These are phyloP conservation scores for Augochlora pura DNA, from an alignment of 1,140 invertebrate genomes.

Conservation along the genomic window DNA sequence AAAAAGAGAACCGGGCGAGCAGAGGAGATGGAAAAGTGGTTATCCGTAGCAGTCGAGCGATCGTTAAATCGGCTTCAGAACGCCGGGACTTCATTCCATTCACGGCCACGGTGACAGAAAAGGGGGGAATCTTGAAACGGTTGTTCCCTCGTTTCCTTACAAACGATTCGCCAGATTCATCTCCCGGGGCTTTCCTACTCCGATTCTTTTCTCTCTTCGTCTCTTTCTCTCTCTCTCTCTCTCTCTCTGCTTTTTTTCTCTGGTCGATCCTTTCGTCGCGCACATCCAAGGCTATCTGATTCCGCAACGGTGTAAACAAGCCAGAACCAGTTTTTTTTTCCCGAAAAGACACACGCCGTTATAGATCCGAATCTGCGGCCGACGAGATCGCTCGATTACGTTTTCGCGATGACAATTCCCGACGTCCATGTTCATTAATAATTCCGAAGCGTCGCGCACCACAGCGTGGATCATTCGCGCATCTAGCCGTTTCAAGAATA, in stretches of 20 bases:
- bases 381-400: slow-evolving; percentile 14
- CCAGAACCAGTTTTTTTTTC: slow-evolving; percentile 40
- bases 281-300: slow-evolving; percentile 54
- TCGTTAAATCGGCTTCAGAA: slow-evolving; percentile 57
- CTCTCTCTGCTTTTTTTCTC: not conserved
- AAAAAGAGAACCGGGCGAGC: slow-evolving; percentile 24
- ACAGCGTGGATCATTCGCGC: not conserved
- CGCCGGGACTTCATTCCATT: slow-evolving; percentile 43
- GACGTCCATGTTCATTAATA: not conserved
- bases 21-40: slow-evolving; percentile 40
- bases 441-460: not conserved
- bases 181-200: slow-evolving; percentile 35
- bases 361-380: slow-evolving; percentile 23
- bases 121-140: slow-evolving; percentile 25
- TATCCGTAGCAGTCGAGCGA: slow-evolving; percentile 45
- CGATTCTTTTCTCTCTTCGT: slow-evolving; percentile 22
- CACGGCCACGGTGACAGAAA: slow-evolving; percentile 39
- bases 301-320: slow-evolving; percentile 50
- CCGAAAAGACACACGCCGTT: slow-evolving; percentile 26
- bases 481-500: not conserved
- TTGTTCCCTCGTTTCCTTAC: slow-evolving; percentile 59
- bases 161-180: slow-evolving; percentile 59
- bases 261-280: slow-evolving; percentile 32
- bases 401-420: not conserved
- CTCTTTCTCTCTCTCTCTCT: too few species aligned